A percentile compares a stretch with the other conserved stretches of the same genome.
Conservation (phyloP, 64 coral and sea anemone species). For the Actinia tenebrosa region DNA sequence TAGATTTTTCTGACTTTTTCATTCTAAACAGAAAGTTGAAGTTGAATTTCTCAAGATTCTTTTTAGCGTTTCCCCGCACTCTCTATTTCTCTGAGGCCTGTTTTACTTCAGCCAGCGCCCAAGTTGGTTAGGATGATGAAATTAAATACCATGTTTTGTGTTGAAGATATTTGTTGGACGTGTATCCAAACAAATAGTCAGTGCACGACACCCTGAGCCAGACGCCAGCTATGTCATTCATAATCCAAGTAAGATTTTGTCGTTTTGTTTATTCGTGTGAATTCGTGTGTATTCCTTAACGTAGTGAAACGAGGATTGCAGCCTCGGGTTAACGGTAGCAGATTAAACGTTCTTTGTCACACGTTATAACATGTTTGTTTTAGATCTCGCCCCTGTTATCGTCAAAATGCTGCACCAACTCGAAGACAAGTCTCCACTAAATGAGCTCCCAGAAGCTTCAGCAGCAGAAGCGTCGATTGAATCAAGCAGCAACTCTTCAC, state of each 20-base stretch:
- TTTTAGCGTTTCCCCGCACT: too few species aligned
- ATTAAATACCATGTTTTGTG: not conserved
- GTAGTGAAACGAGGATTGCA: too few species aligned
- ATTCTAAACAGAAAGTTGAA: too few species aligned
- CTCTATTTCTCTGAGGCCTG: too few species aligned
- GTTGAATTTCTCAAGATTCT: too few species aligned
- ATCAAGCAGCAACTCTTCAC: not conserved
- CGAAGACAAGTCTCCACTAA: conserved; percentile 37
- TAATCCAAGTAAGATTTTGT: conserved; percentile 72
- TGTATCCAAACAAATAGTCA: conserved; percentile 92
- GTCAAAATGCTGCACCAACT: conserved; percentile 70
- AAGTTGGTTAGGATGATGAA: not conserved
- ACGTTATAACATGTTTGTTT: not conserved
- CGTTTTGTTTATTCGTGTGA: not conserved
- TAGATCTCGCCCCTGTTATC: conserved; percentile 71
- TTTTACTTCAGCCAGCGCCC: not conserved
- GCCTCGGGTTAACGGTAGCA: too few species aligned
- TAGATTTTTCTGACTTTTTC: too few species aligned
- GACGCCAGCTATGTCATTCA: conserved; percentile 67
- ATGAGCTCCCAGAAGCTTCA: not conserved
- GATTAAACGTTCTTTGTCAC: too few species aligned
- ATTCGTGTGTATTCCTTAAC: too few species aligned
- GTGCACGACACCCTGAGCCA: conserved; percentile 80
- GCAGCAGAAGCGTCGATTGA: not conserved
- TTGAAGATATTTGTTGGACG: conserved; percentile 78